phyloP scores from a whole-genome alignment of 2,888 invertebrate species.

The Macrosoma leucophasiata region DNA sequence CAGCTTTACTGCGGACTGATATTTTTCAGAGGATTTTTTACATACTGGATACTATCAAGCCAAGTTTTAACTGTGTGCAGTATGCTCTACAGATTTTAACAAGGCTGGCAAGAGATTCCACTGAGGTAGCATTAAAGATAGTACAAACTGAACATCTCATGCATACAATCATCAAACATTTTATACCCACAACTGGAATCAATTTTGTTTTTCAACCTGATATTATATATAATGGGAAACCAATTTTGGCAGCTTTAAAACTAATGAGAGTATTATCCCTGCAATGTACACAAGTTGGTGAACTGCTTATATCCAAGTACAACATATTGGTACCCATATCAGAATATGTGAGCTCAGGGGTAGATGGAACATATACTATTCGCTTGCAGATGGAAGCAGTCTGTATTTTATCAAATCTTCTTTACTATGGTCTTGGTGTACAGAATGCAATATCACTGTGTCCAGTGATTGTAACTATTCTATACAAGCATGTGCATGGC shows the following conservation, averaged over 20 bases:
- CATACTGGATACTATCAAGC: conserved; percentile 81
- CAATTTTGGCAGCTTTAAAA: conserved; percentile 82
- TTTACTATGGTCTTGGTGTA: conserved; percentile 68
- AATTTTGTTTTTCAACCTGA: conserved; percentile 55
- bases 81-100: conserved; percentile 87
- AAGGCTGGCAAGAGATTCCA: conserved; percentile 85
- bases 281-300: conserved; percentile 73
- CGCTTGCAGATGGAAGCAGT: conserved; percentile 79
- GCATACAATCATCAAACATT: conserved; percentile 73
- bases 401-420: conserved; percentile 72
- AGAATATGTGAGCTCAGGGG: conserved; percentile 72
- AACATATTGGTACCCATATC: conserved; percentile 71
- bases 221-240: conserved; percentile 77
- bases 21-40: conserved; percentile 85
- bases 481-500: conserved; percentile 76
- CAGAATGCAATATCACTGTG: conserved; percentile 64
- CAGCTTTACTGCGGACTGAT: conserved; percentile 83
- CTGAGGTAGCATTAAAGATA: conserved; percentile 78
- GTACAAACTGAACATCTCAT: conserved; percentile 79
- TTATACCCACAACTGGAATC: conserved; percentile 66
- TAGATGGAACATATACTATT: conserved; percentile 67
- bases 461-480: conserved; percentile 71
- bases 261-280: conserved; percentile 82
- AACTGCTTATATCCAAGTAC: conserved; percentile 69
- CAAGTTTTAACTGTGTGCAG: conserved; percentile 82